phyloP scores from a whole-genome alignment of 2,113 vertebrate genomes.

The Rattus rattus region DNA sequence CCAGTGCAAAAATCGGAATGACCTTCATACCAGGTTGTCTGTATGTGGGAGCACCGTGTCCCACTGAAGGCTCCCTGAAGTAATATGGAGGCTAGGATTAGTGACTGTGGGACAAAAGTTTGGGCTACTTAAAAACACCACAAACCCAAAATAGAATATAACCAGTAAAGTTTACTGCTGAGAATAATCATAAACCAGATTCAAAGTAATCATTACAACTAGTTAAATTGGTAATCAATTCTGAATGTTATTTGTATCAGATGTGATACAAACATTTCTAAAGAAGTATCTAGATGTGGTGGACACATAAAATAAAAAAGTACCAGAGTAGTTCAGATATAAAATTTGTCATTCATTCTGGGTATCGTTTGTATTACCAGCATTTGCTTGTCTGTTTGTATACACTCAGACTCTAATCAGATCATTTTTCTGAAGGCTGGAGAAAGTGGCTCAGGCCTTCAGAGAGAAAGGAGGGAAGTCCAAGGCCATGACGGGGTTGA shows the following conservation, averaged over 20 bases:
- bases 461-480: not conserved
- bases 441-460: not conserved
- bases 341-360: not conserved
- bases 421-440: not conserved
- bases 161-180: slow-evolving; percentile 36
- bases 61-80: slow-evolving; percentile 55
- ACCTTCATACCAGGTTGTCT: slow-evolving; percentile 83
- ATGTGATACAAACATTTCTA: not conserved
- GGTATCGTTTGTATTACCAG: not conserved
- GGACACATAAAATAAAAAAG: not conserved
- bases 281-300: slow-evolving; percentile 29
- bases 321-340: not conserved
- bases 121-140: slow-evolving; percentile 14
- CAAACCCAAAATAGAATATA: slow-evolving; percentile 29
- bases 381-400: not conserved
- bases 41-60: slow-evolving; percentile 72
- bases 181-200: slow-evolving; percentile 28
- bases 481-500: not conserved
- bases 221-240: not conserved
- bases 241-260: not conserved
- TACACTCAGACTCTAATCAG: not conserved
- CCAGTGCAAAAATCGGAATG: slow-evolving; percentile 82
- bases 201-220: slow-evolving; percentile 3
- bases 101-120: slow-evolving; percentile 55
- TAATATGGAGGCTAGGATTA: slow-evolving; percentile 51